These are phyloP conservation scores for Aurelia sp. DNA, from an alignment of 30 jellyfish, hydroid and myxozoan species.

Conservation along the genomic window DNA sequence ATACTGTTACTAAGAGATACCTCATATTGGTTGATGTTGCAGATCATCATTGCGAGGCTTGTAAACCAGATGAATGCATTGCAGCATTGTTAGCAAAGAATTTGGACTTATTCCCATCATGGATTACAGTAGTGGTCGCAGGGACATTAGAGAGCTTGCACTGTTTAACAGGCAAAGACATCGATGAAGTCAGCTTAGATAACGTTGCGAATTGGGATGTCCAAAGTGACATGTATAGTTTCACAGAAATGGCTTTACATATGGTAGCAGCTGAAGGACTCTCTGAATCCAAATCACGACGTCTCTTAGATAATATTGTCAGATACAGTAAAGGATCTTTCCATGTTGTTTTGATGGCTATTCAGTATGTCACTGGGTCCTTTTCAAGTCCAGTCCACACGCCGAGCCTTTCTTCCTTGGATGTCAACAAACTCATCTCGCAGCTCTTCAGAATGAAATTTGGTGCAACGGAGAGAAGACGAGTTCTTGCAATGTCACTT, in stretches of 20 bases:
- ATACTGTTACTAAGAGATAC: background rate
- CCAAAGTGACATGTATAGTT: constrained; percentile 62
- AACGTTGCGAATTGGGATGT: constrained; percentile 70
- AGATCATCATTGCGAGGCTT: constrained; percentile 57
- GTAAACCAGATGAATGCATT: constrained; percentile 53
- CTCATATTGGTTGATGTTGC: constrained; percentile 41
- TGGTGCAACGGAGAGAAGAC: constrained; percentile 37
- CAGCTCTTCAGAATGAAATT: constrained; percentile 39
- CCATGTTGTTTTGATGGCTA: constrained; percentile 57
- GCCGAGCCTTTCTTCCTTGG: constrained; percentile 40
- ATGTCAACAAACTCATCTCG: constrained; percentile 10
- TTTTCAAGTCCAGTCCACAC: constrained; percentile 19
- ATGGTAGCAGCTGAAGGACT: constrained; percentile 13
- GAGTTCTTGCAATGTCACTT: constrained; percentile 43
- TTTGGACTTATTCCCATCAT: constrained; percentile 42
- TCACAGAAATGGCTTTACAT: constrained; percentile 42
- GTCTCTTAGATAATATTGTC: constrained; percentile 54
- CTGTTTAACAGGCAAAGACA: constrained; percentile 2
- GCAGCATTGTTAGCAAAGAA: constrained; percentile 38
- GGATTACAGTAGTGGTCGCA: constrained; percentile 60
- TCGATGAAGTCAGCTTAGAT: constrained; percentile 35
- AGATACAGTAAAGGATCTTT: constrained; percentile 63
- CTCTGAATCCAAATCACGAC: constrained; percentile 31
- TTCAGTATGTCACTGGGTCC: constrained; percentile 32
- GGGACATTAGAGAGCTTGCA: constrained; percentile 49